A percentile compares a stretch with the other conserved stretches of the same genome.
phyloP scores from a whole-genome alignment of 2,888 invertebrate genomes.

The Cerastis rubricosa region DNA sequence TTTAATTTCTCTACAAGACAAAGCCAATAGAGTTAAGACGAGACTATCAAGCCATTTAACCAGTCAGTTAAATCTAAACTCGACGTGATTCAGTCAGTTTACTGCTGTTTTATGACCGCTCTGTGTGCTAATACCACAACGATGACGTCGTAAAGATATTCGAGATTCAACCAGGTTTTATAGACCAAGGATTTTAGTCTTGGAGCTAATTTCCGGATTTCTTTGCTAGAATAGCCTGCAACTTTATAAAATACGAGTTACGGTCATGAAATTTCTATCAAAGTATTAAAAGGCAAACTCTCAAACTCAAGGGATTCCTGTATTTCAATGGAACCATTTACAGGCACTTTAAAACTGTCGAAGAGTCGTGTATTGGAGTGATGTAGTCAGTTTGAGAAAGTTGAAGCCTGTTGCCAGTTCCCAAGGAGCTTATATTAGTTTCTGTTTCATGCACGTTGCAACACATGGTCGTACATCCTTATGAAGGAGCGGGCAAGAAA shows the following conservation, averaged over 20 bases:
- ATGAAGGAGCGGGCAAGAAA: background rate
- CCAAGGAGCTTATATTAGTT: background rate
- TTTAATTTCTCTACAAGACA: conserved; percentile 2
- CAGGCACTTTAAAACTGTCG: background rate
- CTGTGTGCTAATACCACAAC: conserved; percentile 35
- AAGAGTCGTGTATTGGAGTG: no score
- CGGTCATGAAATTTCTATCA: background rate
- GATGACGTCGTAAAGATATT: conserved; percentile 50
- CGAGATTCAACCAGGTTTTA: conserved; percentile 18
- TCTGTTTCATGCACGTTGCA: background rate
- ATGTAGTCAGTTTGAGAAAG: no score
- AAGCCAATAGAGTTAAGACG: conserved; percentile 4
- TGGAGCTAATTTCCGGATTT: background rate
- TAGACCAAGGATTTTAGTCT: conserved; percentile 12
- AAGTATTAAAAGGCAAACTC: background rate
- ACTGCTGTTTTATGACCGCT: conserved; percentile 55
- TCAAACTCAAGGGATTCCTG: background rate
- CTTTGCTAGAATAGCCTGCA: background rate
- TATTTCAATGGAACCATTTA: background rate
- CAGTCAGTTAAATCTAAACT: conserved; percentile 48
- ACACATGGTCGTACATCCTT: background rate
- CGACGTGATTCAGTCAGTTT: conserved; percentile 36
- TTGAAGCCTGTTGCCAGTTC: background rate
- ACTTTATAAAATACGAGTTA: background rate
- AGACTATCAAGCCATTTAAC: conserved; percentile 43